These are phyloP conservation scores for Anguilla pacifica DNA, from an alignment of 2,797 vertebrate species.

Conservation along the genomic window DNA sequence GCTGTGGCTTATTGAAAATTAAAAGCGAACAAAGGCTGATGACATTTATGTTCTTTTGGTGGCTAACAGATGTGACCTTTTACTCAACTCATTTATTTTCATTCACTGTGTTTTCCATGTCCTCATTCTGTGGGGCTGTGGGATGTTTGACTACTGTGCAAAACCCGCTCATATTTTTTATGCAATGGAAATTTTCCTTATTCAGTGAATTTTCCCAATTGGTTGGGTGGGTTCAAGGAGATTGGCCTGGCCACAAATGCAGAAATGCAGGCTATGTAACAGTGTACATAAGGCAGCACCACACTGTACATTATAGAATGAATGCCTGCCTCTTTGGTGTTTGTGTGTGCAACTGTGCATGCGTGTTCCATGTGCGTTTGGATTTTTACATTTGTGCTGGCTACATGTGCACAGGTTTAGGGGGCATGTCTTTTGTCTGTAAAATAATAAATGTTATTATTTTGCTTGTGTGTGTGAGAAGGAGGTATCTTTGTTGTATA, in stretches of 20 bases:
- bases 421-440: neutral
- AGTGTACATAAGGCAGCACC: neutral
- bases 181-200: too few species aligned
- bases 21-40: too few species aligned
- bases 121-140: too few species aligned
- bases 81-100: too few species aligned
- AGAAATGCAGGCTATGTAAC: neutral
- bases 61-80: too few species aligned
- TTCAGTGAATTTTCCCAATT: too few species aligned
- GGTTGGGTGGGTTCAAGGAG: neutral
- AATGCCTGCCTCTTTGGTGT: conserved; percentile 18
- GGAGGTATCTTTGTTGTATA: neutral
- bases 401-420: neutral
- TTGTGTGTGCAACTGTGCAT: conserved; percentile 23
- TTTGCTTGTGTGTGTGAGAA: neutral
- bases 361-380: neutral
- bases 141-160: too few species aligned
- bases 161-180: too few species aligned
- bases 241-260: neutral
- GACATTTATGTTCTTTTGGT: too few species aligned
- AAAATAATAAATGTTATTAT: neutral
- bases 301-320: neutral
- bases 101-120: too few species aligned
- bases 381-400: neutral
- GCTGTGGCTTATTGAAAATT: too few species aligned